Conservation (phyloP, 2,888 invertebrate species). For the Incurvaria masculella region DNA sequence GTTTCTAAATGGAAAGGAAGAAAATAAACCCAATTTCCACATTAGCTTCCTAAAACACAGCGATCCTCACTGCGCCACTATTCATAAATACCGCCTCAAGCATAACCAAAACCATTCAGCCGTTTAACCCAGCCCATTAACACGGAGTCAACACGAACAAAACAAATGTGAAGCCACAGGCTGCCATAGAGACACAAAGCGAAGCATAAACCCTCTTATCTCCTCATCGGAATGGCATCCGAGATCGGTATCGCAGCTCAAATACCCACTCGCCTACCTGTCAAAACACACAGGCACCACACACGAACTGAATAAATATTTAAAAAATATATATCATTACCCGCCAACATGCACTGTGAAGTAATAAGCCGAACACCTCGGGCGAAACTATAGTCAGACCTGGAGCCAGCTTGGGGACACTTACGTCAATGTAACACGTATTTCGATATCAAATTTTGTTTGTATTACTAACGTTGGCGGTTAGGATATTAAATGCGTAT, state of each 20-base stretch:
- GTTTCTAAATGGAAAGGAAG: no score
- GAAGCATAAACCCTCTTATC: constrained; percentile 26
- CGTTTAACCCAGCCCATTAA: neutral
- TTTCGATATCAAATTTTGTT: no score
- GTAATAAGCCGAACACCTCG: constrained; percentile 1
- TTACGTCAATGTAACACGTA: no score
- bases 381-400: neutral
- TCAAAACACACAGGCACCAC: constrained; percentile 41
- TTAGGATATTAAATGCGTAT: no score
- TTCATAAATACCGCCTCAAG: no score
- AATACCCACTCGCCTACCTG: constrained; percentile 37
- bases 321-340: constrained; percentile 4
- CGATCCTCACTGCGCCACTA: no score
- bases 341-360: constrained; percentile 1
- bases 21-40: no score
- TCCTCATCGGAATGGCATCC: constrained; percentile 41
- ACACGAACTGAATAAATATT: constrained; percentile 1
- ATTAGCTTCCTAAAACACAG: no score
- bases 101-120: neutral
- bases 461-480: no score
- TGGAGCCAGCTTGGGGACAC: no score
- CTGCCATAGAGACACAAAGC: no score
- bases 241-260: constrained; percentile 38
- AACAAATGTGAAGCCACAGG: neutral
- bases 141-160: neutral